These are phyloP conservation scores for Marasmarcha lunaedactyla DNA, from an alignment of 2,888 invertebrate species.

Conservation along the genomic window DNA sequence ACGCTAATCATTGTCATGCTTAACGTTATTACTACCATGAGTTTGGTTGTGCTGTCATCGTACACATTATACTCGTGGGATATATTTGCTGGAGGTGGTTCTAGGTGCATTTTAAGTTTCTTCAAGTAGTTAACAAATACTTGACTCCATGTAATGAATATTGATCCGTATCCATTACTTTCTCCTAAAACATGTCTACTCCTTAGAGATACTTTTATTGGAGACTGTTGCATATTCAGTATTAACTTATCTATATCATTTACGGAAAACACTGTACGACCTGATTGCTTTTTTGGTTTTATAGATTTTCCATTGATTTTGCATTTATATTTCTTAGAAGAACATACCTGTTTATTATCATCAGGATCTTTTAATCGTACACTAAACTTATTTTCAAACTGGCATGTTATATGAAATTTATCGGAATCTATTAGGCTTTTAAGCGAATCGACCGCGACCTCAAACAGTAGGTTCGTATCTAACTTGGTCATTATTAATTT, in stretches of 20 bases:
- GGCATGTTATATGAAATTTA: constrained; percentile 29
- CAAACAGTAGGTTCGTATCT: constrained; percentile 52
- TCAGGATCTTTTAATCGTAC: constrained; percentile 32
- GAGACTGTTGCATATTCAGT: constrained; percentile 33
- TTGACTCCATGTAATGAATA: constrained; percentile 35
- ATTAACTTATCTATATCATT: constrained; percentile 26
- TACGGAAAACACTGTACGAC: constrained; percentile 25
- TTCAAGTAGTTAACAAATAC: constrained; percentile 31
- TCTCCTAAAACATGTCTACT: constrained; percentile 24
- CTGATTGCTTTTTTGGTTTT: constrained; percentile 20
- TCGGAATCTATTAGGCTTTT: constrained; percentile 28
- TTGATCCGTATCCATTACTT: constrained; percentile 28
- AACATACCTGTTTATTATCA: too few relatives aligned
- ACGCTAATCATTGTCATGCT: constrained; percentile 19
- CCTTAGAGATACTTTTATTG: constrained; percentile 37
- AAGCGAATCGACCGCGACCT: constrained; percentile 37
- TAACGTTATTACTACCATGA: constrained; percentile 35
- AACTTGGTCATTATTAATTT: constrained; percentile 33
- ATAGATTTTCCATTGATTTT: constrained; percentile 19
- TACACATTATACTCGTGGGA: constrained; percentile 31
- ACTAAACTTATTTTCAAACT: constrained; percentile 43
- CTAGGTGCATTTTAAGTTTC: constrained; percentile 17
- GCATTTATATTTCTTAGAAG: constrained; percentile 15
- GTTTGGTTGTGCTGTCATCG: constrained; percentile 33
- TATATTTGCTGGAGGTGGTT: constrained; percentile 20